A percentile compares a stretch with the other conserved stretches of the same genome.
These are phyloP conservation scores for Corbicula japonica DNA, from an alignment of 2,888 invertebrate genomes.

Conservation along the genomic window DNA sequence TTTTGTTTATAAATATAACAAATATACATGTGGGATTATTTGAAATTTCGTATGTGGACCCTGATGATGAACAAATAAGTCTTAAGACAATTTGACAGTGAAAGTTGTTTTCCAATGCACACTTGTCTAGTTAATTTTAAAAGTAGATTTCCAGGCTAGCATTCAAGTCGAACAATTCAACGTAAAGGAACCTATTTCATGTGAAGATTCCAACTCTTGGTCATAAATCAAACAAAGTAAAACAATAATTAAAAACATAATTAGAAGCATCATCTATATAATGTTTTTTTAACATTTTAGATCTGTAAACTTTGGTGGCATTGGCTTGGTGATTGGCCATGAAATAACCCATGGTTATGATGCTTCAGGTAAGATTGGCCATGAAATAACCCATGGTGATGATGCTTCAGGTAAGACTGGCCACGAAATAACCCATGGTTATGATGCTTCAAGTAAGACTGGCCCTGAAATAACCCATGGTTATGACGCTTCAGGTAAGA, in stretches of 20 bases:
- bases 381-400: slow-evolving; percentile 97
- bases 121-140: too few species aligned
- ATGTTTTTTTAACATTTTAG: slow-evolving; percentile 68
- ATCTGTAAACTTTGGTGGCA: slow-evolving; percentile 97
- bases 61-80: too few species aligned
- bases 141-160: too few species aligned
- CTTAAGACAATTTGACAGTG: too few species aligned
- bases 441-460: too few species aligned
- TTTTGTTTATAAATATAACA: not conserved
- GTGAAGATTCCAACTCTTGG: too few species aligned
- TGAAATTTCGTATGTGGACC: too few species aligned
- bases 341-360: slow-evolving; percentile 98
- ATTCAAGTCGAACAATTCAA: too few species aligned
- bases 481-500: slow-evolving; percentile 93
- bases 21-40: not conserved
- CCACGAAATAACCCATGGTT: too few species aligned
- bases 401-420: slow-evolving; percentile 91
- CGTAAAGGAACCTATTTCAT: too few species aligned
- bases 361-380: slow-evolving; percentile 94
- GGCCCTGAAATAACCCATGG: slow-evolving; percentile 98
- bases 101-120: too few species aligned
- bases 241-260: not conserved
- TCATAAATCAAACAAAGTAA: too few species aligned
- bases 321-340: slow-evolving; percentile 99
- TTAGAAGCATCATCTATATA: not conserved